Evolutionary conservation across 2,888 invertebrate species (phyloP), one percentile per base, ranked within the genome.

Genomic region (Lydus trimaculatus): DNA sequence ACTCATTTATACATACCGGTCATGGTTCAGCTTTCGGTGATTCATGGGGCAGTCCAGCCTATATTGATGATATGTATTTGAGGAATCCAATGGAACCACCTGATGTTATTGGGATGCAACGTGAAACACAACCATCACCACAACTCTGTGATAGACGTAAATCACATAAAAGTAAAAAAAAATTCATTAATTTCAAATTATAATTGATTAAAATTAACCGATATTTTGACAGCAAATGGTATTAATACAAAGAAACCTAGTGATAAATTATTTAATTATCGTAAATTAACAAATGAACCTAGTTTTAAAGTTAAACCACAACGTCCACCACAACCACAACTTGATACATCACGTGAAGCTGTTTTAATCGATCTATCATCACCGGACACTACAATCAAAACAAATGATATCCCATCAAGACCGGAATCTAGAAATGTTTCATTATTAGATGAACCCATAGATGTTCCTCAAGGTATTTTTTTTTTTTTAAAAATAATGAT

Each of bases 1-100:
- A 94, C 81, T 94, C 94, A 0, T 92, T 95, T 75, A 93, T 95
- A 65, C 96, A 95, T 79, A 92, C 95, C 0, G 92, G 92, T 0
- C 91, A 92, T 71, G 92, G 92, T 0, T 90, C 91, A 13, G 90
- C 92, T 0, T 90, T 90, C 74, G 93, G 93, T 1, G 91, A 92
- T 75, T 91, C 92, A 7, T 97, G 96, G 96, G 96, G 96, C 0
- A 91, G 91, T 78, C 94, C 95, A 0, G 89, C 90, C 1, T 88
- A 87, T 68, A 94, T 96, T 71, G 95, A 95, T 80, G 91, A 92
- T 83, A 90, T 93, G 76, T 94, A 92, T 81, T n/a, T 94, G 65
- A 87, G 90, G 63, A 93, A 93, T 84, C 93, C 93, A 0, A 92
- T 93, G 92, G 90, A 90, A 74, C 91, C 91, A 0, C 90, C 90